phyloP scores from a whole-genome alignment of 2,888 invertebrate genomes.

The Podabrus alpinus region DNA sequence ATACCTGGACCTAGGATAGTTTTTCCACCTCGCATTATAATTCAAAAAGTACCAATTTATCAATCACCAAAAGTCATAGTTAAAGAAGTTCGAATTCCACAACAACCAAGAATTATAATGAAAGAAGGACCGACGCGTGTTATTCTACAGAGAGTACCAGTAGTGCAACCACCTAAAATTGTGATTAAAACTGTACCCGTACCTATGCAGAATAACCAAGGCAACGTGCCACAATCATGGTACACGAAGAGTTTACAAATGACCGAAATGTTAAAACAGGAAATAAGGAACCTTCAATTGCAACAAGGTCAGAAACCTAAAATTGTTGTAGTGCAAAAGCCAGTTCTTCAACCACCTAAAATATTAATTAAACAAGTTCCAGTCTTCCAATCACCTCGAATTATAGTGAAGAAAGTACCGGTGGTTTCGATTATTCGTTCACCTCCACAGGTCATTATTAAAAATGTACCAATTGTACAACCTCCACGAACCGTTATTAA shows the following conservation, averaged over 20 bases:
- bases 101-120: constrained; percentile 6
- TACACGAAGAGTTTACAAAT: constrained; percentile 1
- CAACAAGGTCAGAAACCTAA: background rate
- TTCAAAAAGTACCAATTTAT: background rate
- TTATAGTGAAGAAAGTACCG: constrained; percentile 6
- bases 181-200: background rate
- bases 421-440: background rate
- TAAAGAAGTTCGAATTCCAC: constrained; percentile 2
- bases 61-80: background rate
- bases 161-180: background rate
- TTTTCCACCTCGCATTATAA: constrained; percentile 1
- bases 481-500: background rate
- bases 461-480: background rate
- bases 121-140: constrained; percentile 13
- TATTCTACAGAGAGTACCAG: background rate
- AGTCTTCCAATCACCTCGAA: background rate
- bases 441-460: constrained; percentile 7
- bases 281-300: background rate
- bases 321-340: background rate
- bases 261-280: background rate
- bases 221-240: background rate
- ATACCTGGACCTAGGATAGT: background rate
- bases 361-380: background rate
- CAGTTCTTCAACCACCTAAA: constrained; percentile 6
- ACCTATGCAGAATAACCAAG: background rate